Conservation (phyloP, 2,888 invertebrate genomes). For the Spodoptera picta region DNA sequence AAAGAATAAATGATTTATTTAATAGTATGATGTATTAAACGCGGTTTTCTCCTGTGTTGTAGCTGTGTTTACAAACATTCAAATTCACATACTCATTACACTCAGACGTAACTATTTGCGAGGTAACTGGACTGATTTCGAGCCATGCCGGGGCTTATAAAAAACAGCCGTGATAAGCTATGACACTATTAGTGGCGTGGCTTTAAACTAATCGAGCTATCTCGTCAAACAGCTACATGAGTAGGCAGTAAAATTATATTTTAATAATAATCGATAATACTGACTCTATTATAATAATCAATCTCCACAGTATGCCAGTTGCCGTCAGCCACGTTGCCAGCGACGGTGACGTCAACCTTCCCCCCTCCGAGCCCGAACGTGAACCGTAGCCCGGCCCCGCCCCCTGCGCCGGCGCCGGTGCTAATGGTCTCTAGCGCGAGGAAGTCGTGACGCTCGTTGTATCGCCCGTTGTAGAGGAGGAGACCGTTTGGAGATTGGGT, state of each 20-base stretch:
- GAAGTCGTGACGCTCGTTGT: slow-evolving; percentile 98
- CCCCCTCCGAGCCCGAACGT: slow-evolving; percentile 96
- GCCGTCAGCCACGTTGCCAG: slow-evolving; percentile 94
- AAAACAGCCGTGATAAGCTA: too few species aligned
- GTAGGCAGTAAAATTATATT: too few species aligned
- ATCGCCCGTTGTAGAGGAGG: slow-evolving; percentile 97
- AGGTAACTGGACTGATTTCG: too few species aligned
- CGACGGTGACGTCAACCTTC: slow-evolving; percentile 91
- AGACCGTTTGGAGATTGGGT: slow-evolving; percentile 95
- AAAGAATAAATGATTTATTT: neutral
- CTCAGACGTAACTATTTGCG: too few species aligned
- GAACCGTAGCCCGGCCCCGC: slow-evolving; percentile 91
- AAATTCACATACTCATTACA: too few species aligned
- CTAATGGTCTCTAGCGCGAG: slow-evolving; percentile 95
- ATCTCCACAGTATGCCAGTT: slow-evolving; percentile 96
- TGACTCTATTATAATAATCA: slow-evolving; percentile 94
- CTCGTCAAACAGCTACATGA: too few species aligned
- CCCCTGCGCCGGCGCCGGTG: slow-evolving; percentile 79
- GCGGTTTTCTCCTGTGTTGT: too few species aligned
- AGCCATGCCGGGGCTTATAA: too few species aligned
- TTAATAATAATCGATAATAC: slow-evolving; percentile 32
- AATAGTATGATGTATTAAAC: too few species aligned
- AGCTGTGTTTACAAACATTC: too few species aligned
- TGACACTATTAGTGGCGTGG: too few species aligned
- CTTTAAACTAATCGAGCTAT: too few species aligned